Percentiles rank a stretch among this genome's conserved stretches.
These are phyloP conservation scores for Morpho deidamia DNA, from an alignment of 2,888 invertebrate species.

Conservation along the genomic window DNA sequence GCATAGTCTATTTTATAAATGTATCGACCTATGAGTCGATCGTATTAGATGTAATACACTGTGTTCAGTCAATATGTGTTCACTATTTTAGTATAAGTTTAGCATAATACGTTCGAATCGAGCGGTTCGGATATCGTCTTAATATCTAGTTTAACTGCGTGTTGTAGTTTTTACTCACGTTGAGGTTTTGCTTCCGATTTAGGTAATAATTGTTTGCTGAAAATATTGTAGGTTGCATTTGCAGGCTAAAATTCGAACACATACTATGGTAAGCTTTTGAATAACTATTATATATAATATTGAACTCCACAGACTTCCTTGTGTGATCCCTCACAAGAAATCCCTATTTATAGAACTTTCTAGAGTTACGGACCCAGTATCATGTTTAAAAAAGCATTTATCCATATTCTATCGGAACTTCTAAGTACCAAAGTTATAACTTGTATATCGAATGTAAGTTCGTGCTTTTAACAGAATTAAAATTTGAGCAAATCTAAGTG, in stretches of 20 bases:
- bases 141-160: constrained; percentile 23
- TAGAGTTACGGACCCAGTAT: constrained; percentile 10
- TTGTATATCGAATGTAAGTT: constrained; percentile 19
- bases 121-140: constrained; percentile 23
- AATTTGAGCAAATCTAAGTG: constrained; percentile 19
- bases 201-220: constrained; percentile 8
- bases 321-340: constrained; percentile 7
- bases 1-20: constrained; percentile 39
- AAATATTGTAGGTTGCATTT: constrained; percentile 11
- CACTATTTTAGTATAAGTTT: constrained; percentile 49
- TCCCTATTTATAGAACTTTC: constrained; percentile 6
- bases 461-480: constrained; percentile 20
- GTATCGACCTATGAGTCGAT: constrained; percentile 30
- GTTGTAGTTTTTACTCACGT: constrained; percentile 19
- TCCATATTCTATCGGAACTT: constrained; percentile 10
- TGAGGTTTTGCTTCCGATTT: constrained; percentile 16
- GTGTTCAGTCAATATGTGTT: constrained; percentile 69
- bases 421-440: constrained; percentile 24
- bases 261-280: constrained; percentile 1
- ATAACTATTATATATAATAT: constrained; percentile 8
- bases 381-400: constrained; percentile 15
- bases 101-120: constrained; percentile 25
- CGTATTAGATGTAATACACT: constrained; percentile 43
- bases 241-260: constrained; percentile 2
- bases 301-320: constrained; percentile 6